Evolutionary conservation across 2,113 vertebrate species (phyloP).

Genomic region (Brachypodius melanocephalos): DNA sequence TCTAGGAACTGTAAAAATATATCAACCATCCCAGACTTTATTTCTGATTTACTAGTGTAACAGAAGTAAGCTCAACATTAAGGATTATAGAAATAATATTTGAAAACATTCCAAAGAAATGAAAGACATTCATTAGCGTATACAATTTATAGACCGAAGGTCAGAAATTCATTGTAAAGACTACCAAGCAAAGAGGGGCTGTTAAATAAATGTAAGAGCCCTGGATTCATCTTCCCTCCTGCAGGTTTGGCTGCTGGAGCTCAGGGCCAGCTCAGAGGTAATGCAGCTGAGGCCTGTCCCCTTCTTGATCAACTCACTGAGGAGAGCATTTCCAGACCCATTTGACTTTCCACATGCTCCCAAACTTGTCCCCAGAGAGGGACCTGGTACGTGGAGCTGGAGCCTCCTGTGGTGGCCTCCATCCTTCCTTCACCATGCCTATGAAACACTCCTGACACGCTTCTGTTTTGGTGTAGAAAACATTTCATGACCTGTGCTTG

Average conservation of each 20-base stretch:
- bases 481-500: background rate
- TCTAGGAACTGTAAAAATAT: background rate
- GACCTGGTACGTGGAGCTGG: accelerated
- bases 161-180: background rate
- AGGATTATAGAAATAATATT: background rate
- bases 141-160: background rate
- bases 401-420: accelerated
- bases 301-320: accelerated
- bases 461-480: background rate
- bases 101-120: background rate
- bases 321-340: background rate
- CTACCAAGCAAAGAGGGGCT: background rate
- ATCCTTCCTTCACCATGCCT: background rate
- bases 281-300: accelerated
- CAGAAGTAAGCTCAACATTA: background rate
- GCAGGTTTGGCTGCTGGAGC: background rate
- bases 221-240: background rate
- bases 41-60: background rate
- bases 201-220: background rate
- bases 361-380: background rate
- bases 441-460: accelerated
- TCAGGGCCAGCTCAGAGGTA: background rate
- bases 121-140: background rate
- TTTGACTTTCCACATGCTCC: background rate
- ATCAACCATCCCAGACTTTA: background rate